Percentiles rank a stretch among this genome's conserved stretches.
Conservation (phyloP, 2,888 invertebrate species). For the Drosophila prolongata region DNA sequence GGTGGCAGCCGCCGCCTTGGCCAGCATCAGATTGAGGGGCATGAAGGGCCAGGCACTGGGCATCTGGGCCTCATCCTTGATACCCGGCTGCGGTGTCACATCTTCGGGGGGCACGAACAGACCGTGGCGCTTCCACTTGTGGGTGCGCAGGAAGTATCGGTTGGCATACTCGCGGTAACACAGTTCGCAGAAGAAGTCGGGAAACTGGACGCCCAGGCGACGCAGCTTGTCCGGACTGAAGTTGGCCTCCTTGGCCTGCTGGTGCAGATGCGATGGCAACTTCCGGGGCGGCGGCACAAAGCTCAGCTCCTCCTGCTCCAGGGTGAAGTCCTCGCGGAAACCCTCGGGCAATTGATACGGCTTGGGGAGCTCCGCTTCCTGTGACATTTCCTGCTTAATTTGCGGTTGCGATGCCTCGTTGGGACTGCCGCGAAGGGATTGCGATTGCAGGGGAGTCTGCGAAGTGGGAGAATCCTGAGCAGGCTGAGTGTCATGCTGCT, state of each 20-base stretch:
- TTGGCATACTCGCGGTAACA: conserved; percentile 97
- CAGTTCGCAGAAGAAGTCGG: conserved; percentile 96
- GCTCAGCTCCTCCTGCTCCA: conserved; percentile 85
- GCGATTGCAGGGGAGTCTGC: conserved; percentile 11
- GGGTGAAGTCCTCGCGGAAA: conserved; percentile 84
- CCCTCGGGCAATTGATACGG: conserved; percentile 84
- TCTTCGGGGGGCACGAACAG: conserved; percentile 88
- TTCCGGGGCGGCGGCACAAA: conserved; percentile 86
- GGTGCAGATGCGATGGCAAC: conserved; percentile 87
- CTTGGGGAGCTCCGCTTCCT: conserved; percentile 42
- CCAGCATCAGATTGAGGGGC: conserved; percentile 91
- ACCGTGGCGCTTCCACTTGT: conserved; percentile 97
- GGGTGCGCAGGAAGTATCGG: conserved; percentile 95
- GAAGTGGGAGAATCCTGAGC: conserved; percentile 44
- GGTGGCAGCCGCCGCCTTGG: conserved; percentile 64
- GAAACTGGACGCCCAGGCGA: conserved; percentile 92
- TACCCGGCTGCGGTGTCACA: conserved; percentile 84
- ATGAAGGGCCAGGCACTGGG: conserved; percentile 83
- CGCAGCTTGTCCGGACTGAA: conserved; percentile 90
- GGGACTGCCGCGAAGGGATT: conserved; percentile 32
- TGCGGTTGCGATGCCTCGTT: conserved; percentile 2
- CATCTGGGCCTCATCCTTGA: conserved; percentile 65
- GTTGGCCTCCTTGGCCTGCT: conserved; percentile 89
- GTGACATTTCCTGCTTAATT: conserved; percentile 53
- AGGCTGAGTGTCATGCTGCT: conserved; percentile 86